Percentiles rank a stretch among this genome's conserved stretches.
Conservation (phyloP, 2,888 invertebrate genomes). For the Drosophila affinis region DNA sequence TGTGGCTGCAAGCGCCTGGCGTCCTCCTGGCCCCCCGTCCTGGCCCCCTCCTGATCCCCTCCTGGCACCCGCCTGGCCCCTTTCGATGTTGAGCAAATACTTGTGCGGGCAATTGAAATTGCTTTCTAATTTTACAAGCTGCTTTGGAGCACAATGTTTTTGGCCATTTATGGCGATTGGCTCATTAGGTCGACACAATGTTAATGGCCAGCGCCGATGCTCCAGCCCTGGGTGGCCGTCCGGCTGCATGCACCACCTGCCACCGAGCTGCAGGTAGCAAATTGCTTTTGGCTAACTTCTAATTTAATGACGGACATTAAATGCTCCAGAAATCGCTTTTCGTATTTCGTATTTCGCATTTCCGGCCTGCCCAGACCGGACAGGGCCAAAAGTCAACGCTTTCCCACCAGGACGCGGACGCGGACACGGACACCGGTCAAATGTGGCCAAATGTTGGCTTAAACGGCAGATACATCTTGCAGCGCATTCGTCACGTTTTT, state of each 20-base stretch:
- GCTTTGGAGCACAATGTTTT: conserved; percentile 64
- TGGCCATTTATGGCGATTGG: conserved; percentile 73
- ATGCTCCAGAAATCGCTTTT: conserved; percentile 4
- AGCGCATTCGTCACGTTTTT: conserved; percentile 72
- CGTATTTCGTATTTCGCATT: conserved; percentile 10
- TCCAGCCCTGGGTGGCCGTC: conserved; percentile 38
- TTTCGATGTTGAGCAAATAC: conserved; percentile 19
- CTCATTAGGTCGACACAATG: conserved; percentile 66
- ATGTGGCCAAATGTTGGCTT: no score
- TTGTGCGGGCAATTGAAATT: conserved; percentile 67
- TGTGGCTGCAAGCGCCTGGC: conserved; percentile 3
- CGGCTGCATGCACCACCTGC: conserved; percentile 18
- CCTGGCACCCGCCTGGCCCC: background rate
- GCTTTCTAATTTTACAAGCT: conserved; percentile 74
- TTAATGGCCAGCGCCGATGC: conserved; percentile 29
- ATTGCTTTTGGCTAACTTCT: conserved; percentile 31
- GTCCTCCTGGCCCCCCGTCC: background rate
- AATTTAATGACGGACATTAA: conserved; percentile 59
- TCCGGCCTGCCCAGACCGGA: conserved; percentile 30
- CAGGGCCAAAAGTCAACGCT: conserved; percentile 31
- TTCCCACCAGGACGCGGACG: conserved; percentile 30
- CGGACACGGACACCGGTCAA: no score
- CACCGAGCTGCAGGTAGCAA: conserved; percentile 22
- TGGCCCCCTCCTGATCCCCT: background rate
- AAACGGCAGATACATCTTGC: conserved; percentile 6